Conservation (phyloP, 2,797 vertebrate species). For the Ataeniobius toweri region DNA sequence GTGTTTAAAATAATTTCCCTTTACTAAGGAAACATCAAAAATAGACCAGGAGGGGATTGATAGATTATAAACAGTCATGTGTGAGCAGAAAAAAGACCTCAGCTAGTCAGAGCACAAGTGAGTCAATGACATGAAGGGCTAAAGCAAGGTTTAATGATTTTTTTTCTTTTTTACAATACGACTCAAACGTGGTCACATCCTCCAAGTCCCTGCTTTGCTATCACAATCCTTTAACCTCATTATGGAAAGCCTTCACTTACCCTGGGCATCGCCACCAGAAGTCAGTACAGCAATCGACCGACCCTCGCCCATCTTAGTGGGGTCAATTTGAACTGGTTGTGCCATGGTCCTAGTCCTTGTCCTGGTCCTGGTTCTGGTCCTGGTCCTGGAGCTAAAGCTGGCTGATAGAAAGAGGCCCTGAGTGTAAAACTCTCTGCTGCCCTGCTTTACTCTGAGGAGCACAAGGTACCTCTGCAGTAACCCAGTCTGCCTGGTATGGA, state of each 20-base stretch:
- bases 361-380: conserved; percentile 6
- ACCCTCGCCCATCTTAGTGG: conserved; percentile 84
- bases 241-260: conserved; percentile 73
- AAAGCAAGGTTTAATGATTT: not conserved
- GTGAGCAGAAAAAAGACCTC: not conserved
- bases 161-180: not conserved
- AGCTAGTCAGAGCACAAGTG: not conserved
- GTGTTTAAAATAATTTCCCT: not conserved
- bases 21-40: not conserved
- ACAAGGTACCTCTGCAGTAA: conserved; percentile 33
- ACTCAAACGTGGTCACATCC: not conserved
- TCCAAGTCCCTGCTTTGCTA: not conserved
- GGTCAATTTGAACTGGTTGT: conserved; percentile 41
- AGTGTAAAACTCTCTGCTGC: conserved; percentile 26
- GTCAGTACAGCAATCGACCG: conserved; percentile 92
- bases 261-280: conserved; percentile 93
- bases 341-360: conserved; percentile 60
- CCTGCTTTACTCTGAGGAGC: conserved; percentile 24
- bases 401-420: conserved; percentile 41
- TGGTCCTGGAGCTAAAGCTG: conserved; percentile 53
- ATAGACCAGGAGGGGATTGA: not conserved
- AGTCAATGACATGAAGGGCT: not conserved
- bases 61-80: not conserved
- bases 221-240: conserved; percentile 2
- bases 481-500: conserved; percentile 46